These are phyloP conservation scores for Nothobranchius kuhntae DNA, from an alignment of 2,113 vertebrate species.

Conservation along the genomic window DNA sequence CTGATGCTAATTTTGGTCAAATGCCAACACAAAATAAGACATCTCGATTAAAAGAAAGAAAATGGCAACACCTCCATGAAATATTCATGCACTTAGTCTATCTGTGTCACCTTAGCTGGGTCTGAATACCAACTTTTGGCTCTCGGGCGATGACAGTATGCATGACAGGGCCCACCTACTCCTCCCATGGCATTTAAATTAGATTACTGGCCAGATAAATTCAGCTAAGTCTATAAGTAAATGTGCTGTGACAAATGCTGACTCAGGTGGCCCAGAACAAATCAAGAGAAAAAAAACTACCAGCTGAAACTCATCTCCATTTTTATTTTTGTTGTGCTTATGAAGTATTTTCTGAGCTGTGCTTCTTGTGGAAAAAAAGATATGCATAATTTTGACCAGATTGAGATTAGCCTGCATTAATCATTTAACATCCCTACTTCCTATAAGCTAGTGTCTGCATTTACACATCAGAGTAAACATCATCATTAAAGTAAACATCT, in stretches of 20 bases:
- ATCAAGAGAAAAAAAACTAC: conserved; percentile 47
- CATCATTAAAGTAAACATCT: no score
- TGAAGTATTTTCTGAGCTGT: conserved; percentile 12
- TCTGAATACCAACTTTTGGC: conserved; percentile 61
- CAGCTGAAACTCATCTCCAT: conserved; percentile 31
- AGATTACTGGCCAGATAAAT: conserved; percentile 62
- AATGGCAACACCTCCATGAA: conserved; percentile 48
- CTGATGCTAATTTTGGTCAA: conserved; percentile 44
- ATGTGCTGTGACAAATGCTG: conserved; percentile 57
- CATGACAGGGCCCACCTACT: conserved; percentile 22
- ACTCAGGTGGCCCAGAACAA: conserved; percentile 65
- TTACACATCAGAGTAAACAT: not conserved
- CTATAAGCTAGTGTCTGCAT: conserved; percentile 8
- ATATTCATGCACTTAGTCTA: conserved; percentile 45
- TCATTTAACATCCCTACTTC: conserved; percentile 27
- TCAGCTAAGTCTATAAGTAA: conserved; percentile 33
- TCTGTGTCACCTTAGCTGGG: conserved; percentile 50
- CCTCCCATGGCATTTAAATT: conserved; percentile 57
- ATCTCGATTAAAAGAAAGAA: conserved; percentile 52
- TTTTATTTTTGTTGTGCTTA: conserved; percentile 26
- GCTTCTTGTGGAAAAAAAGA: conserved; percentile 15
- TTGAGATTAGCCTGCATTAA: conserved; percentile 32
- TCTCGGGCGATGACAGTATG: conserved; percentile 22
- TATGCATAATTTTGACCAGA: conserved; percentile 25
- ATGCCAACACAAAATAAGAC: conserved; percentile 36